These are phyloP conservation scores for Trissolcus brochymenae DNA, from an alignment of 2,888 invertebrate genomes.

Conservation along the genomic window DNA sequence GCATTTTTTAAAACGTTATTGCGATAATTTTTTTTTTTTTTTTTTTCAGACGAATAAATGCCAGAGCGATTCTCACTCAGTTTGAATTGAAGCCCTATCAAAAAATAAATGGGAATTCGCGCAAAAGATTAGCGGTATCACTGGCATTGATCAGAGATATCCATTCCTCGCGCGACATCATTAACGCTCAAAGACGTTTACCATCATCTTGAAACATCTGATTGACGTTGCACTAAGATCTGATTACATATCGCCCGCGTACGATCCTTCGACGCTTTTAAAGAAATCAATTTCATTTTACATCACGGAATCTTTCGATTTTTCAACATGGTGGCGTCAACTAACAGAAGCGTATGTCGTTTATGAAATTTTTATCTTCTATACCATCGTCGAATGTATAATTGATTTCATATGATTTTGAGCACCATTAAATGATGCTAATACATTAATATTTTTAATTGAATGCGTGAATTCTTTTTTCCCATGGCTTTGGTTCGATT, in stretches of 20 bases:
- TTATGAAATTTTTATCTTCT: constrained; percentile 47
- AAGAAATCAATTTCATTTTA: constrained; percentile 57
- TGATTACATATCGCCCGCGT: constrained; percentile 51
- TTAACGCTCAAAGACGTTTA: constrained; percentile 54
- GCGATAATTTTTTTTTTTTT: no score
- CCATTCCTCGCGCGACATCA: constrained; percentile 42
- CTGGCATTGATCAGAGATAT: constrained; percentile 27
- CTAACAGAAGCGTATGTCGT: constrained; percentile 41
- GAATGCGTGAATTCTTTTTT: neutral
- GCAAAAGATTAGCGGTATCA: constrained; percentile 38
- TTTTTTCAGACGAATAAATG: no score
- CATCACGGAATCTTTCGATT: constrained; percentile 45
- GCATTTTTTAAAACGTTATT: no score
- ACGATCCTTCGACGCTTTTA: constrained; percentile 50
- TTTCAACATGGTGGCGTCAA: constrained; percentile 28
- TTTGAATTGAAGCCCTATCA: neutral
- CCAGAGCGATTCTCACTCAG: no score
- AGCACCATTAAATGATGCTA: constrained; percentile 6
- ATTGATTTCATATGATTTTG: constrained; percentile 24
- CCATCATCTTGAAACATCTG: constrained; percentile 57
- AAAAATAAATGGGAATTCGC: constrained; percentile 32
- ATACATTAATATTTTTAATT: constrained; percentile 16
- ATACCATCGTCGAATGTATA: constrained; percentile 28
- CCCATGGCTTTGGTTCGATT: neutral
- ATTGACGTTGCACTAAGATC: constrained; percentile 52